A percentile compares a stretch with the other conserved stretches of the same genome.
These are phyloP conservation scores for Streblospio benedicti DNA, from an alignment of 1,140 invertebrate species.

Conservation along the genomic window DNA sequence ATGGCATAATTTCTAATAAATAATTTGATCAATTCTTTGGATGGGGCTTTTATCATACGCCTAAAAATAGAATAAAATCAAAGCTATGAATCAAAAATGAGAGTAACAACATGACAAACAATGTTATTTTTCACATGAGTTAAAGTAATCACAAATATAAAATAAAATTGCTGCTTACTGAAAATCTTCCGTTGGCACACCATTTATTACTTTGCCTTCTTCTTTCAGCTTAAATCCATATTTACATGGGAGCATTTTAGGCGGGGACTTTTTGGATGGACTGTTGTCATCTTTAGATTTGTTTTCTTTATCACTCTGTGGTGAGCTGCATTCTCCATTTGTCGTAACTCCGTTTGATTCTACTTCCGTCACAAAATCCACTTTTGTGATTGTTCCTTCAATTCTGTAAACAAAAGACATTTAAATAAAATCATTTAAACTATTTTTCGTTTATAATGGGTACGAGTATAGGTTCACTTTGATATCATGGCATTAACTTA, in stretches of 20 bases:
- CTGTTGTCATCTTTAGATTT: conserved; percentile 8
- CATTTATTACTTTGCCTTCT: conserved; percentile 42
- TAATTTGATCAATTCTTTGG: conserved; percentile 39
- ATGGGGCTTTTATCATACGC: conserved; percentile 32
- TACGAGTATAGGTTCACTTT: too few species aligned
- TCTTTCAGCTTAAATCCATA: conserved; percentile 39
- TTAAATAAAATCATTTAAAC: too few species aligned
- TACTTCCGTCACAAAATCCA: too few species aligned
- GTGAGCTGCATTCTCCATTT: conserved; percentile 37
- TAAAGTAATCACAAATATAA: conserved; percentile 2
- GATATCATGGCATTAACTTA: too few species aligned
- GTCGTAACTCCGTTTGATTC: too few species aligned
- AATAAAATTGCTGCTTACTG: conserved; percentile 26
- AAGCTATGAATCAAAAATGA: background rate
- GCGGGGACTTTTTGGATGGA: conserved; percentile 38
- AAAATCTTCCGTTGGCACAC: conserved; percentile 38
- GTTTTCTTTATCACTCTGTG: conserved; percentile 44
- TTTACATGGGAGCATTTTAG: conserved; percentile 38
- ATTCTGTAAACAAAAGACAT: too few species aligned
- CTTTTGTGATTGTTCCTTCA: too few species aligned
- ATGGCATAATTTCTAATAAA: conserved; percentile 41
- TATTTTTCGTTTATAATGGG: too few species aligned
- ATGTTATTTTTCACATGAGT: background rate
- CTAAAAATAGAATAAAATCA: conserved; percentile 26
- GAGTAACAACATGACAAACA: conserved; percentile 7